Conservation (phyloP, 2,797 vertebrate species). For the Otus scops region DNA sequence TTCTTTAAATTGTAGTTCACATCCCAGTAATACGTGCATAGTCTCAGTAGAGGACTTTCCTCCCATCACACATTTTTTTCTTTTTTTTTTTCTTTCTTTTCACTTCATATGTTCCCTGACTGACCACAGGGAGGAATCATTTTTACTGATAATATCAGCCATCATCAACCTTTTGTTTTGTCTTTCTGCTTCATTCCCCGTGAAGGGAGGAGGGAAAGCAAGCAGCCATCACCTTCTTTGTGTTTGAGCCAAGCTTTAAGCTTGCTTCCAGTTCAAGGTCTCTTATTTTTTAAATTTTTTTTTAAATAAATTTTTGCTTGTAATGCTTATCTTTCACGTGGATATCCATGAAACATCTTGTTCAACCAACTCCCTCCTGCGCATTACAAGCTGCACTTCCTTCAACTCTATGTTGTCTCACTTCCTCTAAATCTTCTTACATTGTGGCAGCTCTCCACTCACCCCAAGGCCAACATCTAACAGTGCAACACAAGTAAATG, state of each 20-base stretch:
- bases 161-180: background rate
- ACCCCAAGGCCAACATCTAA: background rate
- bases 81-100: background rate
- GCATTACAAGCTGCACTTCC: background rate
- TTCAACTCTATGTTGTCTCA: background rate
- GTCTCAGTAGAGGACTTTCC: background rate
- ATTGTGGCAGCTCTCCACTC: background rate
- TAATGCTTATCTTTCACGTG: background rate
- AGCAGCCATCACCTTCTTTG: background rate
- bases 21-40: background rate
- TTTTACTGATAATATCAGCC: background rate
- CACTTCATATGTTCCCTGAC: background rate
- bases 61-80: background rate
- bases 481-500: background rate
- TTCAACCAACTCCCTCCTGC: background rate
- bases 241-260: background rate
- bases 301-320: background rate
- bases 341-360: background rate
- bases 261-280: background rate
- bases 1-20: background rate
- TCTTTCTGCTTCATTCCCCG: background rate
- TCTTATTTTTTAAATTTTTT: too few relatives aligned
- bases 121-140: slow-evolving; percentile 28
- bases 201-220: background rate
- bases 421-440: background rate